These are phyloP conservation scores for Limenitis camilla DNA, from an alignment of 2,888 invertebrate genomes.

Conservation along the genomic window DNA sequence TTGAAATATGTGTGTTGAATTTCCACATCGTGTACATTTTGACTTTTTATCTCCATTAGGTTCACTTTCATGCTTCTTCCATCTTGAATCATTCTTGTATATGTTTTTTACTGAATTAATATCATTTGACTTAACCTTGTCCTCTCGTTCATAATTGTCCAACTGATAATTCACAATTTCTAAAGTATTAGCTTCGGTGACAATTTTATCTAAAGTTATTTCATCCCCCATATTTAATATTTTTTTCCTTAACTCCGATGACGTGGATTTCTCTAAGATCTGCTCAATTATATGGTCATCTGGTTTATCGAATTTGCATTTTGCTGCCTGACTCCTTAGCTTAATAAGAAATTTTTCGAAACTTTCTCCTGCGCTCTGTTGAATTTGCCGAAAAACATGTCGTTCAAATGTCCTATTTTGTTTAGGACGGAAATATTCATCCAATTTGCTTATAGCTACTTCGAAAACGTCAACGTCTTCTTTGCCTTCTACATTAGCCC, in stretches of 20 bases:
- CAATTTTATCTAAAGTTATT: conserved; percentile 2
- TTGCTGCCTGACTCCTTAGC: no score
- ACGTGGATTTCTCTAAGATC: background rate
- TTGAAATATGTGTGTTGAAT: no score
- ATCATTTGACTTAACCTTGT: background rate
- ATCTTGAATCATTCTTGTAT: conserved; percentile 1
- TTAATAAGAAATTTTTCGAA: conserved; percentile 10
- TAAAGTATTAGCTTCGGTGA: conserved; percentile 3
- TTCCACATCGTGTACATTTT: no score
- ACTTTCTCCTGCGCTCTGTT: conserved; percentile 9
- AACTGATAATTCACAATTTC: conserved; percentile 2
- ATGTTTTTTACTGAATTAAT: conserved; percentile 1
- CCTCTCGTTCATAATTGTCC: background rate
- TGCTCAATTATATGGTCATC: conserved; percentile 8
- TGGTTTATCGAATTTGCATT: no score
- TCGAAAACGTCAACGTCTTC: conserved; percentile 8
- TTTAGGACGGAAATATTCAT: no score
- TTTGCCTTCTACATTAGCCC: conserved; percentile 12
- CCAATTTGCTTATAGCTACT: conserved; percentile 10
- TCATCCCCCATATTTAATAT: background rate
- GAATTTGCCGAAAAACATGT: conserved; percentile 10
- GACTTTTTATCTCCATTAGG: no score
- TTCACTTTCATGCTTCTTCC: background rate
- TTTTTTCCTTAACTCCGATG: background rate
- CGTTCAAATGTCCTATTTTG: conserved; percentile 4